Evolutionary conservation across 2,888 invertebrate species (phyloP).

Genomic region (Leuctra nigra): DNA sequence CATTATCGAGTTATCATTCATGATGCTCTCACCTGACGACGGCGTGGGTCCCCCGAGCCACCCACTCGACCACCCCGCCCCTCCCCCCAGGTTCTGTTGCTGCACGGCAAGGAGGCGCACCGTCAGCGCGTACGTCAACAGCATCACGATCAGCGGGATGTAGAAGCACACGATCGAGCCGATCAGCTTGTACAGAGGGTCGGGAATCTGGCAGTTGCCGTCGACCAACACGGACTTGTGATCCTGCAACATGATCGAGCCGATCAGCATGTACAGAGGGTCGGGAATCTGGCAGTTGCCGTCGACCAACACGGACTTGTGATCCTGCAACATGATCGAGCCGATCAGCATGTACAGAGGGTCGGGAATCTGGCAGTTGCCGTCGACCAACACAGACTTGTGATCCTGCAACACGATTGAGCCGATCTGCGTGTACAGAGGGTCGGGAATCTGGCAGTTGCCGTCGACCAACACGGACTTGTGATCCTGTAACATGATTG

Average conservation of each 20-base stretch:
- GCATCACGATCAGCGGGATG: conserved; percentile 91
- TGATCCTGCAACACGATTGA: conserved; percentile 58
- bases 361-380: conserved; percentile 81
- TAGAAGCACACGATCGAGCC: conserved; percentile 95
- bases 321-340: conserved; percentile 82
- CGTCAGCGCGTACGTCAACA: conserved; percentile 89
- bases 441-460: too few relatives aligned
- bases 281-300: conserved; percentile 84
- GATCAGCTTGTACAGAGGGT: conserved; percentile 82
- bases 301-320: conserved; percentile 72
- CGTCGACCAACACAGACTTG: conserved; percentile 73
- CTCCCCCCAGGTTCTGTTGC: conserved; percentile 60
- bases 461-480: too few relatives aligned
- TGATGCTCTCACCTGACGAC: conserved; percentile 33
- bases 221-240: conserved; percentile 75
- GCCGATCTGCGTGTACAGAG: too few relatives aligned
- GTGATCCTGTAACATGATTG: too few relatives aligned
- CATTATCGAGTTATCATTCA: too few relatives aligned
- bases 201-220: conserved; percentile 81
- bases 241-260: conserved; percentile 50
- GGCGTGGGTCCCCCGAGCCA: conserved; percentile 55
- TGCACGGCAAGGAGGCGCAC: conserved; percentile 80
- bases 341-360: conserved; percentile 87
- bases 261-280: conserved; percentile 83
- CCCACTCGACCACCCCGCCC: conserved; percentile 63